phyloP scores from a whole-genome alignment of 2,797 vertebrate genomes.

The Hemibagrus guttatus region DNA sequence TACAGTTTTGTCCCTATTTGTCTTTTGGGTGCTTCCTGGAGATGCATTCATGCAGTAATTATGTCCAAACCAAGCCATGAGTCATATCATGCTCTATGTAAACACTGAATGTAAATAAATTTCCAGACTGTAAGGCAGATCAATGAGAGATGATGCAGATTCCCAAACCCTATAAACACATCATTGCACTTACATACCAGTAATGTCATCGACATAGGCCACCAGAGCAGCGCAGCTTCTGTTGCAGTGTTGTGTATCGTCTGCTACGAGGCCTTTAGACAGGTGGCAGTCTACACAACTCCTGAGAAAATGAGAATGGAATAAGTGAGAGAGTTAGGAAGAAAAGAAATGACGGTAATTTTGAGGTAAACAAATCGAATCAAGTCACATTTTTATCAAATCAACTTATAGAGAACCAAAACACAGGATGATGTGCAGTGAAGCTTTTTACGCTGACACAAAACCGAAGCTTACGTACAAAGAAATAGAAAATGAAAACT shows the following conservation, averaged over 20 bases:
- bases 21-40: background rate
- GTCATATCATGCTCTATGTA: background rate
- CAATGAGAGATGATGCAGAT: background rate
- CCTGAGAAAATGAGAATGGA: slow-evolving; percentile 66
- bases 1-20: background rate
- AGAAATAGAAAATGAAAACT: background rate
- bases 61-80: background rate
- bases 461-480: background rate
- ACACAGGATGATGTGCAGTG: background rate
- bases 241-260: slow-evolving; percentile 77
- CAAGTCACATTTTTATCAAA: background rate
- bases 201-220: slow-evolving; percentile 73
- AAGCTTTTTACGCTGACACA: background rate
- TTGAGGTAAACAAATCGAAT: background rate
- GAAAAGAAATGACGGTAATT: background rate
- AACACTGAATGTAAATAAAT: slow-evolving; percentile 11
- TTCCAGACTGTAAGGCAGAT: slow-evolving; percentile 11
- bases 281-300: slow-evolving; percentile 85
- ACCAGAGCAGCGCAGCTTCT: slow-evolving; percentile 79
- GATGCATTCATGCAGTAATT: background rate
- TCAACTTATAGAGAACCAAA: background rate
- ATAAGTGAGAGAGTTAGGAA: background rate
- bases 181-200: slow-evolving; percentile 73
- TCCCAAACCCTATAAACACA: background rate
- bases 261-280: slow-evolving; percentile 75